phyloP scores from a whole-genome alignment of 1,140 invertebrate species.

The Drosophila prosaltans region DNA sequence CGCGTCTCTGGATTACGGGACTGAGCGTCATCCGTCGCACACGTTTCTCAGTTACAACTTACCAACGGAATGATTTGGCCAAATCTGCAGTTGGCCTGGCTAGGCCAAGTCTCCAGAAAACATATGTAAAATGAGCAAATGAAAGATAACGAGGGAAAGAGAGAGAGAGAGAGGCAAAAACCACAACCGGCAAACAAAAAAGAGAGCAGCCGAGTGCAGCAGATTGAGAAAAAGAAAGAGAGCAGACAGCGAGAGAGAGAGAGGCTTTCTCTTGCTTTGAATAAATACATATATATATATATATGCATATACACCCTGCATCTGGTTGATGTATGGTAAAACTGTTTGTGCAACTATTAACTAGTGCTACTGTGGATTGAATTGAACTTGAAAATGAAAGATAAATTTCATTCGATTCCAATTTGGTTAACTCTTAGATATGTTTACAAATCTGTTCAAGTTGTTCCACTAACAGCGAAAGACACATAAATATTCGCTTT shows the following conservation, averaged over 20 bases:
- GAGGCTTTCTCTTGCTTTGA: conserved; percentile 44
- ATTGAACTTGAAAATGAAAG: not conserved
- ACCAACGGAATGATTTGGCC: conserved; percentile 73
- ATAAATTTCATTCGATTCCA: not conserved
- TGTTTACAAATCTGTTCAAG: too few relatives aligned
- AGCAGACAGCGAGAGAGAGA: conserved; percentile 12
- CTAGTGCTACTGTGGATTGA: not conserved
- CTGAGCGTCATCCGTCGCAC: conserved; percentile 44
- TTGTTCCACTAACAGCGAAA: not conserved
- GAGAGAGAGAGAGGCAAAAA: not conserved
- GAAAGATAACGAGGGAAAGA: conserved; percentile 8
- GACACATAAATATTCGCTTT: not conserved
- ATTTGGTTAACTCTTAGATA: not conserved
- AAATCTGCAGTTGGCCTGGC: conserved; percentile 53
- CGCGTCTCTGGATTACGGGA: conserved; percentile 18
- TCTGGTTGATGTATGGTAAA: conserved; percentile 1
- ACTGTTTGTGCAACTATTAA: not conserved
- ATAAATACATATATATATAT: too few relatives aligned
- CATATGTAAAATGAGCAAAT: conserved; percentile 33
- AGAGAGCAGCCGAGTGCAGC: not conserved
- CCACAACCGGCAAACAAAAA: conserved; percentile 1
- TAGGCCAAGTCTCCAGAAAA: conserved; percentile 49
- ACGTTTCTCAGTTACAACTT: conserved; percentile 72
- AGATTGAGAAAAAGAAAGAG: conserved; percentile 17
- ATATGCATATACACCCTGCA: not conserved